Evolutionary conservation across 2,797 vertebrate species (phyloP), one percentile per base, ranked within the genome.

Genomic region (Gallinago stenura): DNA sequence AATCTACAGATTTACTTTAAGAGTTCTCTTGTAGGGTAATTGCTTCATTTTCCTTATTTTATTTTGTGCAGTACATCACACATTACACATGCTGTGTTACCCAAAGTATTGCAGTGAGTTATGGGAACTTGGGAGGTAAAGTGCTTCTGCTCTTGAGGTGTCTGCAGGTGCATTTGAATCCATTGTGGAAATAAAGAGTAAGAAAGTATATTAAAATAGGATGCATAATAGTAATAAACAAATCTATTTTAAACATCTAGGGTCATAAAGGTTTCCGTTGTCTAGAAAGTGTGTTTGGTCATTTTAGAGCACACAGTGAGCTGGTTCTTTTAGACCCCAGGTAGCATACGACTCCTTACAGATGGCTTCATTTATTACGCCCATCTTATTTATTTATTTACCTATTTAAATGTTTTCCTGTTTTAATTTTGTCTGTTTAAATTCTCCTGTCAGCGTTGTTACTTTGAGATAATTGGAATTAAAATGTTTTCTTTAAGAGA

Each of bases 21-120:
- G 60, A 53, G 53, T 12, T 46, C 30, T 60, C 4, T 7, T 48
- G 46, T 17, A 8, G 51, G 12, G 15, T 15, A 43, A 7, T n/a
- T 48, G 8, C 58, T 57, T 57, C 5, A 9, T 54, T 82, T 95
- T 39, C 62, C 66, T 61, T 37, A 1, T 22, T 60, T 35, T 25
- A 2, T 43, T 57, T 43, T 39, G 26, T 45, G 53, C 65, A 15
- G 31, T 0, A 0, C 50, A 0, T 45, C 24, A 6, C 10, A 2
- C 33, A 4, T 3, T n/a, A n/a, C n/a, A n/a, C n/a, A n/a, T n/a
- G 2, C 18, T 10, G 12, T 15, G 15, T 65, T 45, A 46, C 37
- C 16, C 22, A 9, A 24, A 28, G 69, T 21, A 10, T 19, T 24
- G 4, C 3, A 20, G 7, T 11, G 31, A 4, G 30, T 33, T 62